These are phyloP conservation scores for Volucella inanis DNA, from an alignment of 2,888 invertebrate species.

Conservation along the genomic window DNA sequence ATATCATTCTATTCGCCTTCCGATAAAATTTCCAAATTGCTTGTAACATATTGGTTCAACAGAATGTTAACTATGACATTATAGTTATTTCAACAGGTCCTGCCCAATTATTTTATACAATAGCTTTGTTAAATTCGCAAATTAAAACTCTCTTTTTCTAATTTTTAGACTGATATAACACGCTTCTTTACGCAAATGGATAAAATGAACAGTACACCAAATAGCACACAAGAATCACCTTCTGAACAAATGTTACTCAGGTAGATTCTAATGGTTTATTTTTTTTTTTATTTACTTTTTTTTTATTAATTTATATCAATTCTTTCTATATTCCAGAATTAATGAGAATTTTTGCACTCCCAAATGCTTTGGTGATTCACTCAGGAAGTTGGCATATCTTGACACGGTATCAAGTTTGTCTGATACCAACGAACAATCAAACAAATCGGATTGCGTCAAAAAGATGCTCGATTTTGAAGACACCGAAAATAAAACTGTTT, in stretches of 20 bases:
- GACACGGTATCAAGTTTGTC: slow-evolving; percentile 57
- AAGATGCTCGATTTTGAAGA: slow-evolving; percentile 34
- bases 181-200: slow-evolving; percentile 78
- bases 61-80: no score
- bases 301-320: background rate
- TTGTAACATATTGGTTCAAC: no score
- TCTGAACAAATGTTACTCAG: slow-evolving; percentile 78
- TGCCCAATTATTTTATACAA: slow-evolving; percentile 3
- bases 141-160: background rate
- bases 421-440: slow-evolving; percentile 40
- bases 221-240: slow-evolving; percentile 77
- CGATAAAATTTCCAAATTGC: no score
- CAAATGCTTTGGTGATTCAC: slow-evolving; percentile 32
- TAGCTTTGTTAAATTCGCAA: slow-evolving; percentile 1
- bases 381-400: slow-evolving; percentile 48
- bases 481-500: slow-evolving; percentile 18
- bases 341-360: slow-evolving; percentile 36
- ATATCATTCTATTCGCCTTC: no score
- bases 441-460: slow-evolving; percentile 5
- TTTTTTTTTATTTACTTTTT: background rate
- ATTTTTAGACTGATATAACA: slow-evolving; percentile 79
- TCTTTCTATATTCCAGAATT: slow-evolving; percentile 23
- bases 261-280: slow-evolving; percentile 66
- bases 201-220: slow-evolving; percentile 42
- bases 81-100: background rate